Conservation (phyloP, 2,113 vertebrate genomes). For the Thalassoma bifasciatum region DNA sequence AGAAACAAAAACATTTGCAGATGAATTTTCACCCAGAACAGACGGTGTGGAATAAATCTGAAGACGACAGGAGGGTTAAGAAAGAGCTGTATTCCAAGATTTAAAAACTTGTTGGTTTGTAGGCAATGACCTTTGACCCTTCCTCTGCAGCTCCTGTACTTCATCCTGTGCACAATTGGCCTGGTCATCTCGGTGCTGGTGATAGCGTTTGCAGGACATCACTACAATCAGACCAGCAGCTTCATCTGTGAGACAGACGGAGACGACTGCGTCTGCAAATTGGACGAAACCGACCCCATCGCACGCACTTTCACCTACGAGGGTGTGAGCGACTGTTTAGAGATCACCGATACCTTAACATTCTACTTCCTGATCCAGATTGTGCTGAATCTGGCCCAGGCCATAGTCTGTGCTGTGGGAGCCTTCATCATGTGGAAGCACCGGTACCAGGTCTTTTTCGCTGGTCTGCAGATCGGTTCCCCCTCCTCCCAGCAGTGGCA, state of each 20-base stretch:
- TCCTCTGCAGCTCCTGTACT: conserved; percentile 88
- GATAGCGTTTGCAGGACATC: conserved; percentile 88
- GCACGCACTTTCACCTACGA: conserved; percentile 89
- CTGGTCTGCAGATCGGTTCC: conserved; percentile 84
- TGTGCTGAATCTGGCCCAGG: conserved; percentile 87
- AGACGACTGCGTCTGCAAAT: conserved; percentile 85
- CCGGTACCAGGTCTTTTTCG: conserved; percentile 95
- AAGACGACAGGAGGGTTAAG: too few relatives aligned
- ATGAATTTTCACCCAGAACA: too few relatives aligned
- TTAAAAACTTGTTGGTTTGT: conserved; percentile 4
- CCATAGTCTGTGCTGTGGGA: conserved; percentile 86
- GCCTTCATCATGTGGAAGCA: conserved; percentile 98
- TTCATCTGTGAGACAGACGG: conserved; percentile 79
- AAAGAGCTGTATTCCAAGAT: conserved; percentile 25
- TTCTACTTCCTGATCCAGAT: conserved; percentile 92
- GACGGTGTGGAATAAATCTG: too few relatives aligned
- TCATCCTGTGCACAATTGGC: conserved; percentile 88
- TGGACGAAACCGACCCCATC: conserved; percentile 87
- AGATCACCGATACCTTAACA: conserved; percentile 83
- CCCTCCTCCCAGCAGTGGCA: conserved; percentile 77
- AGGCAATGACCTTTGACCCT: neutral
- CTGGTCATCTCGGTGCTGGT: conserved; percentile 89
- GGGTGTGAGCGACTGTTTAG: conserved; percentile 83
- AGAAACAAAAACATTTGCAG: too few relatives aligned
- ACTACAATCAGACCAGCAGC: conserved; percentile 83